Conservation (phyloP, 1,140 invertebrate genomes). For the Aphis craccivora region DNA sequence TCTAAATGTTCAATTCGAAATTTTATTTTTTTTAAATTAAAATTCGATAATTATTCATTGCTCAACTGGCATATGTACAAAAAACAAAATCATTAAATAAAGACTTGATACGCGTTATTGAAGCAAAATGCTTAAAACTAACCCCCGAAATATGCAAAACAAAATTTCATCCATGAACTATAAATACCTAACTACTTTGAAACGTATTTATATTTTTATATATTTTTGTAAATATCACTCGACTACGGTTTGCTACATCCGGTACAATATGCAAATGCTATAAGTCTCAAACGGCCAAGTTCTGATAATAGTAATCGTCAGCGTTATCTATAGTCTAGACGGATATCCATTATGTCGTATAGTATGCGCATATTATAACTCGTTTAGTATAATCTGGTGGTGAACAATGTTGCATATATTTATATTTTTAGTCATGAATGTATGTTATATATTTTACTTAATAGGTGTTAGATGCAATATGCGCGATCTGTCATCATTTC, state of each 20-base stretch:
- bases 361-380: background rate
- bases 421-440: conserved; percentile 10
- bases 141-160: background rate
- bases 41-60: background rate
- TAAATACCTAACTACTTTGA: background rate
- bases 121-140: background rate
- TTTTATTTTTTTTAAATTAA: background rate
- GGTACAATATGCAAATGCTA: background rate
- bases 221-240: background rate
- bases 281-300: background rate
- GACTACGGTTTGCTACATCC: background rate
- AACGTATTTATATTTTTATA: background rate
- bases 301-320: background rate
- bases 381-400: background rate
- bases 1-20: background rate
- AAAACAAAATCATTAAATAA: background rate
- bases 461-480: background rate
- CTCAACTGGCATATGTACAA: background rate
- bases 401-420: background rate
- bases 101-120: background rate
- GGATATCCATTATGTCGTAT: background rate
- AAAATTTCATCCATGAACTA: background rate
- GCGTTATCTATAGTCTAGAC: background rate
- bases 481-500: background rate
- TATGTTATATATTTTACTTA: background rate